These are phyloP conservation scores for Pollicipes pollicipes DNA, from an alignment of 1,140 invertebrate species.

Conservation along the genomic window DNA sequence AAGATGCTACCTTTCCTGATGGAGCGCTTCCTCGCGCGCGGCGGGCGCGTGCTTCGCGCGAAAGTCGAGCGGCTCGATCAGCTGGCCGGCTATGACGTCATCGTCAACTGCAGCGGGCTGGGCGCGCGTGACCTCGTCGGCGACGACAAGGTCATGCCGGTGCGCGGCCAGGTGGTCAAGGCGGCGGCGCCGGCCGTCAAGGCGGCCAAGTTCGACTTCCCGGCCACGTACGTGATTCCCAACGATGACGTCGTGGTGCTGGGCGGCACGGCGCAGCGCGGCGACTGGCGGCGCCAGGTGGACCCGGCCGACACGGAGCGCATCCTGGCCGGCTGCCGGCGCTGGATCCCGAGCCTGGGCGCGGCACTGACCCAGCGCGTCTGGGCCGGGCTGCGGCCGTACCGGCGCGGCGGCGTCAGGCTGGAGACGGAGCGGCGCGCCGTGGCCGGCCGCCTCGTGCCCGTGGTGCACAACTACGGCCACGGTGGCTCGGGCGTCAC, in stretches of 20 bases:
- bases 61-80: slow-evolving; percentile 7
- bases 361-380: neutral
- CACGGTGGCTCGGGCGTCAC: slow-evolving; percentile 33
- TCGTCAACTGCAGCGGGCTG: slow-evolving; percentile 23
- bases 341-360: slow-evolving; percentile 21
- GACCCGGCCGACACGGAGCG: slow-evolving; percentile 22
- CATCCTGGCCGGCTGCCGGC: slow-evolving; percentile 23
- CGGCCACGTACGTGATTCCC: neutral
- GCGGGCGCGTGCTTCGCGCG: slow-evolving; percentile 1
- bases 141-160: slow-evolving; percentile 18
- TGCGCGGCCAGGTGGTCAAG: slow-evolving; percentile 23
- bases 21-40: slow-evolving; percentile 12
- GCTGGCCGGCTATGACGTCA: slow-evolving; percentile 15
- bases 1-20: slow-evolving; percentile 17
- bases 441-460: slow-evolving; percentile 2
- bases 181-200: slow-evolving; percentile 1
- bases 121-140: slow-evolving; percentile 18
- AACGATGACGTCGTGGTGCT: slow-evolving; percentile 23
- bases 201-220: neutral
- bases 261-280: slow-evolving; percentile 25
- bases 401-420: slow-evolving; percentile 8
- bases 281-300: slow-evolving; percentile 22
- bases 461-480: slow-evolving; percentile 33
- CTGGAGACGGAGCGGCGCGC: slow-evolving; percentile 7
- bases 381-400: slow-evolving; percentile 4